A percentile compares a stretch with the other conserved stretches of the same genome.
These are phyloP conservation scores for Ceryle rudis DNA, from an alignment of 2,797 vertebrate genomes.

Conservation along the genomic window DNA sequence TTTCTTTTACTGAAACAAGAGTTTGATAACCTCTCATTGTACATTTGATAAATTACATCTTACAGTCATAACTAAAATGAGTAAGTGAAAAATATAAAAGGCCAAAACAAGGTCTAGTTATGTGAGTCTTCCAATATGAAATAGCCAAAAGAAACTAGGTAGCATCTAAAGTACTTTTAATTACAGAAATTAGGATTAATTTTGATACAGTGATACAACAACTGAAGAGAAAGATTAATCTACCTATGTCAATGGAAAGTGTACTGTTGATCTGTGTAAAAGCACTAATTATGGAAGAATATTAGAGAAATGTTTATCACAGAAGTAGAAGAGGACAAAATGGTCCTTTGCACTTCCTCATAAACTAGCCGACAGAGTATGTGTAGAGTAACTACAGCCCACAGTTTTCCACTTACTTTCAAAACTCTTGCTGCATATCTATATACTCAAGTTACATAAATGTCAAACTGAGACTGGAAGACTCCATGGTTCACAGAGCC, in stretches of 20 bases:
- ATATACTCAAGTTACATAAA: conserved; percentile 2
- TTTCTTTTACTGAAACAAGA: conserved; percentile 71
- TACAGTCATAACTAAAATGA: conserved; percentile 59
- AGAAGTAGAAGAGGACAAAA: neutral
- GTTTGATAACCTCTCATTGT: conserved; percentile 79
- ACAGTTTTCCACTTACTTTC: neutral
- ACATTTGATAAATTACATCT: conserved; percentile 73
- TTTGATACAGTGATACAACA: neutral
- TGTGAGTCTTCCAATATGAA: neutral
- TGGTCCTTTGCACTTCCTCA: neutral
- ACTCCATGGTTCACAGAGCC: neutral
- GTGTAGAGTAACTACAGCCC: neutral
- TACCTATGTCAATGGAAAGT: neutral
- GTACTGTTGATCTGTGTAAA: rapidly evolving
- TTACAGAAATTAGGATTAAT: neutral
- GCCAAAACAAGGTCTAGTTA: conserved; percentile 45
- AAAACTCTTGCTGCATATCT: neutral
- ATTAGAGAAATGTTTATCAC: neutral
- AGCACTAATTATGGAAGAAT: neutral
- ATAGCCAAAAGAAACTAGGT: neutral
- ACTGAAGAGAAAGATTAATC: neutral
- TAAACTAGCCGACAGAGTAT: neutral
- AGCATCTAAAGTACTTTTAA: neutral
- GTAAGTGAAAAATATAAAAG: conserved; percentile 30
- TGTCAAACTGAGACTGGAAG: conserved; percentile 16